These are phyloP conservation scores for Drosophila funebris DNA, from an alignment of 1,140 invertebrate species.

Conservation along the genomic window DNA sequence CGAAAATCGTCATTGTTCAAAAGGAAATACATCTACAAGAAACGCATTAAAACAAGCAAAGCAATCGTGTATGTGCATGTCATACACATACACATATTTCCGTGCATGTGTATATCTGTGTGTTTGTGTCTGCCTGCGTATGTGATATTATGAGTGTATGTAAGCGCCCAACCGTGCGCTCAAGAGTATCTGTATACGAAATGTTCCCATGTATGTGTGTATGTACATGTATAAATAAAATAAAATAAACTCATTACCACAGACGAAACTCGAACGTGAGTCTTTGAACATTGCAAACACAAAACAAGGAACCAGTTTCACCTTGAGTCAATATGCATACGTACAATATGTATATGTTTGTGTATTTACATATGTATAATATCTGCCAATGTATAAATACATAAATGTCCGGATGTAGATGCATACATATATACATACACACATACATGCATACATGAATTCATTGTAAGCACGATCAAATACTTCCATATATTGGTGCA, in stretches of 20 bases:
- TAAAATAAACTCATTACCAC: slow-evolving; percentile 71
- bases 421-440: too few relatives aligned
- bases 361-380: slow-evolving; percentile 16
- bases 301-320: slow-evolving; percentile 81
- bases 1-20: slow-evolving; percentile 24
- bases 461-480: slow-evolving; percentile 7
- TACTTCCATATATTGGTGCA: slow-evolving; percentile 4
- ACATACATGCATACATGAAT: slow-evolving; percentile 18
- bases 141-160: slow-evolving; percentile 4
- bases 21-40: slow-evolving; percentile 14
- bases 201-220: not conserved
- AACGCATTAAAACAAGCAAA: slow-evolving; percentile 21
- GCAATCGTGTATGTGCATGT: not conserved
- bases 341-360: slow-evolving; percentile 3
- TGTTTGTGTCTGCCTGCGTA: not conserved
- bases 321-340: slow-evolving; percentile 70
- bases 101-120: not conserved
- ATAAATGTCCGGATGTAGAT: not conserved
- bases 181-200: slow-evolving; percentile 3
- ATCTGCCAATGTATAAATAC: slow-evolving; percentile 4
- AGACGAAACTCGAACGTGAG: slow-evolving; percentile 76
- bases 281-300: slow-evolving; percentile 77
- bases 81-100: not conserved
- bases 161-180: too few relatives aligned
- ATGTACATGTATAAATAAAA: slow-evolving; percentile 24